phyloP scores from a whole-genome alignment of 2,888 invertebrate genomes.

The Antheraea assamensis region DNA sequence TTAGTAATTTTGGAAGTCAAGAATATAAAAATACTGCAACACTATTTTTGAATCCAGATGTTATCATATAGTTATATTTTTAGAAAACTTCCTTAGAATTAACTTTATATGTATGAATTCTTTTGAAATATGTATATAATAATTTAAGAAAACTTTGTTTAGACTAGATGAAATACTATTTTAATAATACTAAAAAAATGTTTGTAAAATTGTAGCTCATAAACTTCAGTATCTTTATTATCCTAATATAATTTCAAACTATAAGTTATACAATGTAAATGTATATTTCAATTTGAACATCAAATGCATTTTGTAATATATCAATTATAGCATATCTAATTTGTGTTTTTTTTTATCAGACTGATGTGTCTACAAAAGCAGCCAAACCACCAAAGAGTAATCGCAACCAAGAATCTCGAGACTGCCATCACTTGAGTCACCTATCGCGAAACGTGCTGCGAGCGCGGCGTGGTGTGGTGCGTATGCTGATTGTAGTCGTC shows the following conservation, averaged over 20 bases:
- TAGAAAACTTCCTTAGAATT: not conserved
- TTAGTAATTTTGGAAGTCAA: not conserved
- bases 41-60: not conserved
- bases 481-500: slow-evolving; percentile 94
- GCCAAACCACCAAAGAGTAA: slow-evolving; percentile 61
- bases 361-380: slow-evolving; percentile 40
- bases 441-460: slow-evolving; percentile 89
- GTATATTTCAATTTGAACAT: not conserved
- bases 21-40: not conserved
- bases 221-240: slow-evolving; percentile 4
- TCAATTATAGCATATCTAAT: not conserved
- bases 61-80: not conserved
- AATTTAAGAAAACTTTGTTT: not conserved
- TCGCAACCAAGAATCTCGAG: slow-evolving; percentile 69
- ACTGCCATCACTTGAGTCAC: slow-evolving; percentile 85
- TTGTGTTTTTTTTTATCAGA: slow-evolving; percentile 32
- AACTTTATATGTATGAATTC: not conserved
- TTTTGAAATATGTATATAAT: slow-evolving; percentile 4
- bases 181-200: not conserved
- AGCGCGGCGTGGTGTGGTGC: slow-evolving; percentile 92
- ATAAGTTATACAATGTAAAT: not conserved
- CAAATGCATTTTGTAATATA: not conserved
- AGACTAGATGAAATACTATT: not conserved
- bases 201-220: not conserved
- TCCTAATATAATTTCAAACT: not conserved